These are phyloP conservation scores for Chaitophorus viminalis DNA, from an alignment of 2,888 invertebrate genomes.

Conservation along the genomic window DNA sequence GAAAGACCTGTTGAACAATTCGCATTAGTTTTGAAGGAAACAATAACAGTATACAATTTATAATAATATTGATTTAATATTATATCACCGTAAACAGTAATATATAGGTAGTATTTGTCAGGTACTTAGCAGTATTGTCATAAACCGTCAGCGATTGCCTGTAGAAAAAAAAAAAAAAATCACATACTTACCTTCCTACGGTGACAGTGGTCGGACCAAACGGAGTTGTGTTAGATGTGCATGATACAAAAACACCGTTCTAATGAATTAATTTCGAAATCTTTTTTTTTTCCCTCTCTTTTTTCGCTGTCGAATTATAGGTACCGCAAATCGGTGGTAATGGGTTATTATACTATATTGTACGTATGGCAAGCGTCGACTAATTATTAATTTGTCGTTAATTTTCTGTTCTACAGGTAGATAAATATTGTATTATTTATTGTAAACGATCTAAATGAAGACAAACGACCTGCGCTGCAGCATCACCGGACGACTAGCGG, in stretches of 20 bases:
- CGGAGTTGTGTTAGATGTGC: neutral
- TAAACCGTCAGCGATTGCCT: neutral
- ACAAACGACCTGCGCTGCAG: neutral
- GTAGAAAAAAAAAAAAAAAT: constrained; percentile 24
- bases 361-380: neutral
- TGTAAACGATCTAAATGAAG: neutral
- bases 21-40: constrained; percentile 9
- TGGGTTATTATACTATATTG: neutral
- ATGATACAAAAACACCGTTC: neutral
- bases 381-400: neutral
- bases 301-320: neutral
- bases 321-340: neutral
- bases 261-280: neutral
- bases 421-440: neutral
- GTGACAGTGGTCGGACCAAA: neutral
- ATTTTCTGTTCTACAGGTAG: constrained; percentile 9
- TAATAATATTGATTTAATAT: neutral
- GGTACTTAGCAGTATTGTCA: neutral
- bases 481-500: neutral
- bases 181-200: constrained; percentile 28
- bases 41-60: neutral
- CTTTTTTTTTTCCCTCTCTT: no score
- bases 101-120: neutral
- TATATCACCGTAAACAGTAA: neutral
- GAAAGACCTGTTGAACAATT: constrained; percentile 12